Evolutionary conservation across 64 coral and sea anemone genomes (phyloP), one percentile per base, ranked within the genome.

Genomic region (Montipora efflorescens): DNA sequence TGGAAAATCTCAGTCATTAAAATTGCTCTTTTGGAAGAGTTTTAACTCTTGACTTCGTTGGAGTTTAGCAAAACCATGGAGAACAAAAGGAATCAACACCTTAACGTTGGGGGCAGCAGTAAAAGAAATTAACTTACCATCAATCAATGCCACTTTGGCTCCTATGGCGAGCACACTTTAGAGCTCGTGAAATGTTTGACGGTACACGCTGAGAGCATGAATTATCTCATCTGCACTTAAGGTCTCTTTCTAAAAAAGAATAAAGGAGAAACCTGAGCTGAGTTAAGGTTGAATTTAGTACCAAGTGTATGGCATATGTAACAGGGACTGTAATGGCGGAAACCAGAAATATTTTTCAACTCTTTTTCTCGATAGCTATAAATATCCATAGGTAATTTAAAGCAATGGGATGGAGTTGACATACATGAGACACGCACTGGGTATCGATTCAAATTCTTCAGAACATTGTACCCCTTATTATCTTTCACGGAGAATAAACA

Each of bases 61-160:
- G 36, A 36, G 36, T 36, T 36, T 36, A 57, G 53, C 53, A 57
- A 57, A 57, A 6, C 53, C 36, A 36, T 36, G 11, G 53, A 57
- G 19, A 11, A 18, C 16, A 18, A 78, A 36, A 7, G 19, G 36
- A 12, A 45, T 15, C 47, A 49, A 49, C 13, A 49, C 16, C 62
- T 5, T 48, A 8, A 70, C 82, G 82, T 12, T 14, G 62, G 82
- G 76, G 44, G 44, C 5, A 51, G 11, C 6, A 71, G 47, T 70
- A 5, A 49, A 68, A 71, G 18, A 85, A 70, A 85, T 85, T 71
- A 85, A 71, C 82, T 70, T 85, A 69, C 82, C 82, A 85, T 85
- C 82, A 67, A 85, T 85, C 82, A 85, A 47, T 85, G 82, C 46
- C 82, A 85, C 44, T 18, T 49, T 18, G 13, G 18, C 45, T 18